These are phyloP conservation scores for Samia ricini DNA, from an alignment of 1,140 invertebrate genomes.

Conservation along the genomic window DNA sequence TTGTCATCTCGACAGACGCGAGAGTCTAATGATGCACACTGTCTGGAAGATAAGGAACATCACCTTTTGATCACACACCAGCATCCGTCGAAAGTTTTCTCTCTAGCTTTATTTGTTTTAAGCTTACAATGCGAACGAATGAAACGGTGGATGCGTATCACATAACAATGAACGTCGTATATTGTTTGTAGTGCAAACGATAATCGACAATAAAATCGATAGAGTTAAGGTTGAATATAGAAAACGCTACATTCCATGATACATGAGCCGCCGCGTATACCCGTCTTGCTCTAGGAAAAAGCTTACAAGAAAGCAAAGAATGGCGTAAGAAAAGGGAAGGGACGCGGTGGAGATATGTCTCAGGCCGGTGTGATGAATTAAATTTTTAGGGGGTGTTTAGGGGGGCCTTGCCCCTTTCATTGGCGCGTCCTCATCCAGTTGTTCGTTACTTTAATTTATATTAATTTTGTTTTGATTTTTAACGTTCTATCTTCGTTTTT, in stretches of 20 bases:
- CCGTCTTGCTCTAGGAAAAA: slow-evolving; percentile 63
- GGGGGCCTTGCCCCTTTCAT: slow-evolving; percentile 48
- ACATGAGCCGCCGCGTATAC: slow-evolving; percentile 41
- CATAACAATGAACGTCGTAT: slow-evolving; percentile 38
- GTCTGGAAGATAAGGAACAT: slow-evolving; percentile 30
- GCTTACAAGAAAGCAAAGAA: slow-evolving; percentile 74
- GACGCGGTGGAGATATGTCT: slow-evolving; percentile 68
- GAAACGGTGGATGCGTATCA: slow-evolving; percentile 55
- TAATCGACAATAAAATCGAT: slow-evolving; percentile 14
- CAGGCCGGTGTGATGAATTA: slow-evolving; percentile 72
- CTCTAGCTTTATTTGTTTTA: slow-evolving; percentile 72
- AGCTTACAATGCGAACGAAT: slow-evolving; percentile 68
- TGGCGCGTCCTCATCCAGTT: slow-evolving; percentile 59
- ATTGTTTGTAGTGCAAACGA: not conserved
- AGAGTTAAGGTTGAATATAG: slow-evolving; percentile 28
- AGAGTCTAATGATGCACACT: slow-evolving; percentile 22
- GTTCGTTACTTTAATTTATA: slow-evolving; percentile 65
- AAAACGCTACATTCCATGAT: slow-evolving; percentile 13
- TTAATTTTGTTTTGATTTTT: slow-evolving; percentile 64
- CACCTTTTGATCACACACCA: slow-evolving; percentile 50
- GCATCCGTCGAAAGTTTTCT: slow-evolving; percentile 60
- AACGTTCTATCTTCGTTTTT: not conserved
- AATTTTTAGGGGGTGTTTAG: slow-evolving; percentile 71
- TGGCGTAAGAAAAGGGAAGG: slow-evolving; percentile 68
- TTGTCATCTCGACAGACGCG: not conserved